Evolutionary conservation across 2,888 invertebrate species (phyloP), one percentile per base, ranked within the genome.

Genomic region (Biston betularia): DNA sequence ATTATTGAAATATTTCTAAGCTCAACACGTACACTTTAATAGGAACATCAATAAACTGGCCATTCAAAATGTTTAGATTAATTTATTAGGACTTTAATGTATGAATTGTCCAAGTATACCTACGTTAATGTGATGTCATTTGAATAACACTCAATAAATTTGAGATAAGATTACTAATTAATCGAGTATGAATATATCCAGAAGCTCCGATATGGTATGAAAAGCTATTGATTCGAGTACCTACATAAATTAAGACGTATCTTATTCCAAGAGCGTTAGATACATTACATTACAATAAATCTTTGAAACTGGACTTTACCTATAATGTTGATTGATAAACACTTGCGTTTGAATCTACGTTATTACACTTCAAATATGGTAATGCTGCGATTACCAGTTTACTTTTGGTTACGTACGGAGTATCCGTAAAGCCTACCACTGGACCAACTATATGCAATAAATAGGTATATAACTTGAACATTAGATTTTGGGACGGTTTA

Each of bases 1-100:
- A 77, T 71, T 68, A 69, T 61, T 44, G 24, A 52, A 63, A 42
- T 49, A 75, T 80, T 76, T 64, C 60, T 74, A 82, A 71, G 61
- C 78, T 15, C 14, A 49, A 62, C 72, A 76, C 76, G 79, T 81
- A 67, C 53, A 40, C 6, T 69, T 61, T 75, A 71, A 74, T 78
- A 68, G 68, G 60, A 40, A 71, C 73, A 70, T 64, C 69, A 57
- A 70, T 74, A 69, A 68, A 71, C 59, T 65, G 65, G 63, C 69
- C 68, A 73, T 73, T 73, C 64, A 75, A 68, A 69, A 66, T 75
- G 70, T 70, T 68, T 56, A 52, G 61, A 9, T 64, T 53, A 70
- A 75, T 73, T 75, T 73, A 71, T 75, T 68, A 38, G 62, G 63
- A 60, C 57, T 54, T 56, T 71, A 70, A 64, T 66, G 61, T 54